A percentile compares a stretch with the other conserved stretches of the same genome.
phyloP scores from a whole-genome alignment of 2,797 vertebrate genomes.

The Remorina albescens region DNA sequence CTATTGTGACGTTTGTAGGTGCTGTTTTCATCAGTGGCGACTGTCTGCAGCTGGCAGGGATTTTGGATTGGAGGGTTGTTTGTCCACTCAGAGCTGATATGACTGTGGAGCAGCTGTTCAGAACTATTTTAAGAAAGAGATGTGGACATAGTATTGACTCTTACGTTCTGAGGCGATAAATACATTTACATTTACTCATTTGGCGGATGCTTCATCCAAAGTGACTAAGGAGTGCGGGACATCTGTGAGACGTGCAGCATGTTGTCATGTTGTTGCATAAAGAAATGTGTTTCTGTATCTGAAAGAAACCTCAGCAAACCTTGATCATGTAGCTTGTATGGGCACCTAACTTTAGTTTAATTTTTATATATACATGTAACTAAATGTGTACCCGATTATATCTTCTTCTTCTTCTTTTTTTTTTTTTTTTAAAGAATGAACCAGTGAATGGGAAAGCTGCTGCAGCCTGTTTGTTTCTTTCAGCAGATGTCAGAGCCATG shows the following conservation, averaged over 20 bases:
- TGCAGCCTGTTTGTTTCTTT: not conserved
- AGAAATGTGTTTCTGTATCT: too few relatives aligned
- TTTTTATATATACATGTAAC: too few relatives aligned
- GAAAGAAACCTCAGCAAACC: too few relatives aligned
- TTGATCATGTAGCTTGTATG: too few relatives aligned
- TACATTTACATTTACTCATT: too few relatives aligned
- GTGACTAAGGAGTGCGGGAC: not conserved
- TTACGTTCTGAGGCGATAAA: not conserved
- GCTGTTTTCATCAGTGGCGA: not conserved
- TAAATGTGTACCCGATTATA: too few relatives aligned
- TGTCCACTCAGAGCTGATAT: conserved; percentile 7
- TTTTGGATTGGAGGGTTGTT: not conserved
- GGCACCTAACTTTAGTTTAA: too few relatives aligned
- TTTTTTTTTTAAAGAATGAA: not conserved
- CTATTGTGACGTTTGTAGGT: not conserved
- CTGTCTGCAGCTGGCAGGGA: not conserved
- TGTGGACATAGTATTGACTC: not conserved
- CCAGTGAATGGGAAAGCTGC: too few relatives aligned
- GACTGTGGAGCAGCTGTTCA: conserved; percentile 10
- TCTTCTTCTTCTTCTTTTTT: too few relatives aligned
- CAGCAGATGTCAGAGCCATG: not conserved
- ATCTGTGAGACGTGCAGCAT: not conserved
- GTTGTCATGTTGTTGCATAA: not conserved
- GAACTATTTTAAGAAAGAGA: not conserved
- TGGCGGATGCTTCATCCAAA: too few relatives aligned